Evolutionary conservation across 2,113 vertebrate genomes (phyloP).

Genomic region (Myiopsitta monachus): DNA sequence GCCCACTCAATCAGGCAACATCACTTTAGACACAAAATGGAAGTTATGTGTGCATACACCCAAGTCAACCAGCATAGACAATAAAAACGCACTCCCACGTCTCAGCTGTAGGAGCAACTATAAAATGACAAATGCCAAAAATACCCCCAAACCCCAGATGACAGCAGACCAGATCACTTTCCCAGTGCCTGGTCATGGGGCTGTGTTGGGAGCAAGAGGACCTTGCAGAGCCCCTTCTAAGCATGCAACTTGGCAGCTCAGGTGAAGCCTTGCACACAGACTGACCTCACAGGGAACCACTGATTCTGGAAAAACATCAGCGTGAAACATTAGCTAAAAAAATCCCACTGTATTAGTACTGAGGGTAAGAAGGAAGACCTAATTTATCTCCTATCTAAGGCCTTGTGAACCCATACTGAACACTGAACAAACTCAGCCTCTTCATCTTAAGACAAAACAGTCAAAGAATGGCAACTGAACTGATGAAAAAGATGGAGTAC

Average conservation of each 20-base stretch:
- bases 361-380: not conserved
- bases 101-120: not conserved
- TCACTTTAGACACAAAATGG: not conserved
- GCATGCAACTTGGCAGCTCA: not conserved
- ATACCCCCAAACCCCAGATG: no score
- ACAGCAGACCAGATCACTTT: not conserved
- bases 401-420: not conserved
- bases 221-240: not conserved
- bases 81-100: not conserved
- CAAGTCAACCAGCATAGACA: not conserved
- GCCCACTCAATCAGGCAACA: not conserved
- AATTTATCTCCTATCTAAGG: not conserved
- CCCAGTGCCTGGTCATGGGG: not conserved
- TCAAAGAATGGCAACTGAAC: not conserved
- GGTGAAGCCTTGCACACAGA: not conserved
- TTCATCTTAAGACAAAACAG: not conserved
- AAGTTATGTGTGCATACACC: not conserved
- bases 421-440: not conserved
- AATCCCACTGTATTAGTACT: not conserved
- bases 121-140: not conserved
- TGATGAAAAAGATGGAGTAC: not conserved
- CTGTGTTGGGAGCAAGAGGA: not conserved
- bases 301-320: not conserved
- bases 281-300: rapidly evolving
- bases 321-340: not conserved